phyloP scores from a whole-genome alignment of 2,888 invertebrate genomes.

The Drosophila merina region DNA sequence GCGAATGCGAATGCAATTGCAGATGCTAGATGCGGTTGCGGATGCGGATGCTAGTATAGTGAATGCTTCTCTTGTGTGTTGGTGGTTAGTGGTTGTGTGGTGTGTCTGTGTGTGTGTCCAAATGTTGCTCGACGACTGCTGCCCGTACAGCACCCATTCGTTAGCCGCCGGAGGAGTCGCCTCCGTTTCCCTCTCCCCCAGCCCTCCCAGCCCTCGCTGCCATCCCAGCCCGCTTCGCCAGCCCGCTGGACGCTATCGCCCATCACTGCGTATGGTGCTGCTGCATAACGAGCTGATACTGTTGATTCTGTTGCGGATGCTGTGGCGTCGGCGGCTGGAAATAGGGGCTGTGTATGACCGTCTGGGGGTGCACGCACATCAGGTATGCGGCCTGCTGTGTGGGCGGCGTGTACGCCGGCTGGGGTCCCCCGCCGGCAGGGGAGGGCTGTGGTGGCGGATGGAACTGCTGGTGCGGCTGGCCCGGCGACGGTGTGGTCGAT shows the following conservation, averaged over 20 bases:
- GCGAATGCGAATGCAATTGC: conserved; percentile 26
- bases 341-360: conserved; percentile 81
- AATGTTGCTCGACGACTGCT: conserved; percentile 37
- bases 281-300: conserved; percentile 83
- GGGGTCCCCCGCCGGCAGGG: conserved; percentile 86
- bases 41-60: conserved; percentile 24
- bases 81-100: conserved; percentile 20
- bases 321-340: conserved; percentile 79
- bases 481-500: conserved; percentile 85
- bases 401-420: conserved; percentile 82
- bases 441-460: conserved; percentile 86
- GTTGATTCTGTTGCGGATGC: conserved; percentile 83
- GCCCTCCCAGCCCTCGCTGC: conserved; percentile 1
- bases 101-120: conserved; percentile 13
- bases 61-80: conserved; percentile 21
- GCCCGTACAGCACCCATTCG: conserved; percentile 39
- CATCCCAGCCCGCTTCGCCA: conserved; percentile 5
- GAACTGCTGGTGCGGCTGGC: conserved; percentile 86
- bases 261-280: conserved; percentile 82
- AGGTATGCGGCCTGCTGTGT: conserved; percentile 85
- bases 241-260: conserved; percentile 14
- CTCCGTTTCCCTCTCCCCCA: conserved; percentile 9
- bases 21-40: conserved; percentile 8
- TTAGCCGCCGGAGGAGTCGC: conserved; percentile 22
- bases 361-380: conserved; percentile 85